Conservation (phyloP, 2,113 vertebrate species). For the Thryonomys swinderianus region DNA sequence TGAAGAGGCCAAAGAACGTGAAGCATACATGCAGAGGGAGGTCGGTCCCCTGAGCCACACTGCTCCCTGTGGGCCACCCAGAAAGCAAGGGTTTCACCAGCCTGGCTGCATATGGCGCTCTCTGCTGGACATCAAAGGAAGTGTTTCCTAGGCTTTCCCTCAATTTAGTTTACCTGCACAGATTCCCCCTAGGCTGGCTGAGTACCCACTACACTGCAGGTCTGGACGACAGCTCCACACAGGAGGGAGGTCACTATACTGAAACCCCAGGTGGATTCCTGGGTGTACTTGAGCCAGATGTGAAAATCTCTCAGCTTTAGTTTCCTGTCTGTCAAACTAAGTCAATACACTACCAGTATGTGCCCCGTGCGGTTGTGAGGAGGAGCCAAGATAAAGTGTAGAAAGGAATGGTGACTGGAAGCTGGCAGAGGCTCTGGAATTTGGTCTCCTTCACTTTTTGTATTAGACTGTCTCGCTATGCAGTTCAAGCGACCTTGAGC, state of each 20-base stretch:
- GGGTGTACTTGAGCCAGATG: neutral
- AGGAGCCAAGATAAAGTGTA: neutral
- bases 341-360: neutral
- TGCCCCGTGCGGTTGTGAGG: neutral
- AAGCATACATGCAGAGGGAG: too few relatives aligned
- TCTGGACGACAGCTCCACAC: neutral
- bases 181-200: neutral
- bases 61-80: neutral
- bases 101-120: neutral
- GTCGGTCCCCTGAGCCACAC: neutral
- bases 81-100: neutral
- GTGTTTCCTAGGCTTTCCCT: neutral
- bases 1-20: neutral
- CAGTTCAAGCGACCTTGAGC: neutral
- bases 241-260: neutral
- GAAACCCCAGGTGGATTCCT: neutral
- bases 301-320: neutral
- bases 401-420: neutral
- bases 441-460: neutral
- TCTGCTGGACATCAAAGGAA: conserved; percentile 61
- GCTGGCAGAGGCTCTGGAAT: neutral
- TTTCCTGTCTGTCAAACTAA: neutral
- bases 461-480: neutral
- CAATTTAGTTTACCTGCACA: neutral
- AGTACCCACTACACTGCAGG: neutral